These are phyloP conservation scores for Ceratina calcarata DNA, from an alignment of 1,140 invertebrate genomes.

Conservation along the genomic window DNA sequence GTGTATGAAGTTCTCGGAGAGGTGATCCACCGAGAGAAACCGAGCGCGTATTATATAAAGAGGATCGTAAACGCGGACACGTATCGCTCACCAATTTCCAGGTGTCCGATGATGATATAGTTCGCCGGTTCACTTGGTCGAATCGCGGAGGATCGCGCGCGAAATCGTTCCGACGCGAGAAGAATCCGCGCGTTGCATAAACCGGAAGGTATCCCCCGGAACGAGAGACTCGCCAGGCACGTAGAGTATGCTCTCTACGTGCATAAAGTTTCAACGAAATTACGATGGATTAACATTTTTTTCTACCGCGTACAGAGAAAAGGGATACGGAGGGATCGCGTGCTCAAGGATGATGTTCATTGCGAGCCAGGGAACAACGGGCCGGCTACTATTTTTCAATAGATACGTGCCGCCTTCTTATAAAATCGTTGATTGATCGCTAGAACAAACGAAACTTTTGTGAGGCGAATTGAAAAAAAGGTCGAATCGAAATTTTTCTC, in stretches of 20 bases:
- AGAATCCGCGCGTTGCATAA: slow-evolving; percentile 18
- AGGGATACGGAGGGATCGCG: not conserved
- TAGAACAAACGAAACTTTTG: no score
- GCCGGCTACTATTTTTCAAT: no score
- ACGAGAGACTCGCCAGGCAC: slow-evolving; percentile 17
- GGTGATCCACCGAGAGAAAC: not conserved
- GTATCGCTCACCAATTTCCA: slow-evolving; percentile 41
- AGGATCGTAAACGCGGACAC: slow-evolving; percentile 15
- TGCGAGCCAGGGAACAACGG: not conserved
- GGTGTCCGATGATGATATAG: slow-evolving; percentile 43
- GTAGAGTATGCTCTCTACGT: slow-evolving; percentile 27
- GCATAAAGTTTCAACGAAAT: slow-evolving; percentile 35
- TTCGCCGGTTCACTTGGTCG: slow-evolving; percentile 33
- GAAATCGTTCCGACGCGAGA: slow-evolving; percentile 20
- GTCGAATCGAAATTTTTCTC: no score
- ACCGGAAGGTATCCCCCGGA: slow-evolving; percentile 38
- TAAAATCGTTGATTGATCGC: no score
- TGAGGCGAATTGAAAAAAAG: no score
- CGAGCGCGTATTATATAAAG: not conserved
- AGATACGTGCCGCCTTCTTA: no score
- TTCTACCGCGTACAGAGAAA: not conserved
- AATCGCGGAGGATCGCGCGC: not conserved
- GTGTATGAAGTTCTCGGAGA: not conserved
- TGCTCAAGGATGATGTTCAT: slow-evolving; percentile 3
- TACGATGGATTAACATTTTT: slow-evolving; percentile 32